Percentiles rank a stretch among this genome's conserved stretches.
These are phyloP conservation scores for Patiria pectinifera DNA, from an alignment of 53 echinoderm and acorn worm genomes.

Conservation along the genomic window DNA sequence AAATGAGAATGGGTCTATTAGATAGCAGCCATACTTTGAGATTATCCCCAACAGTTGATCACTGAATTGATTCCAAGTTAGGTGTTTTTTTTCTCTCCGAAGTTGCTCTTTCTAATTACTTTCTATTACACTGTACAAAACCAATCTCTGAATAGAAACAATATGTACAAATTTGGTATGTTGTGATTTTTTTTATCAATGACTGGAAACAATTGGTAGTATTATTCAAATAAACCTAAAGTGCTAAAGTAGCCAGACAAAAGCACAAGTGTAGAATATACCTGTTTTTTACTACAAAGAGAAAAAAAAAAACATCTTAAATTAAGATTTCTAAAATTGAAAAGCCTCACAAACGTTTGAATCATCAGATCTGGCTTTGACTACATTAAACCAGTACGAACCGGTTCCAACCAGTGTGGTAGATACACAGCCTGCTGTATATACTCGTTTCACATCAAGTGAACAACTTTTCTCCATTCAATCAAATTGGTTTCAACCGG, in stretches of 20 bases:
- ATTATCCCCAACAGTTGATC: background rate
- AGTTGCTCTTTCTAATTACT: background rate
- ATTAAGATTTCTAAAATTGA: background rate
- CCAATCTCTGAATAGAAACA: conserved; percentile 43
- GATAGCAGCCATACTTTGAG: background rate
- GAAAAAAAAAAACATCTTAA: background rate
- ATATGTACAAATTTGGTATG: conserved; percentile 59
- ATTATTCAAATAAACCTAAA: background rate
- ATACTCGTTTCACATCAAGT: background rate
- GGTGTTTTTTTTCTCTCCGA: background rate
- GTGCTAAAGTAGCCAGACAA: conserved; percentile 28
- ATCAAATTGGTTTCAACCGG: background rate
- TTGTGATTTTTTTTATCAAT: background rate
- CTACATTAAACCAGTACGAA: conserved; percentile 4
- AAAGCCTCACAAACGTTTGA: background rate
- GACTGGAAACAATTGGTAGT: background rate
- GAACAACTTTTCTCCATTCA: background rate
- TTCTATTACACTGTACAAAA: conserved; percentile 52
- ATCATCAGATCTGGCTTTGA: background rate
- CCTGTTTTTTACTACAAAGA: background rate
- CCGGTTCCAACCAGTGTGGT: background rate
- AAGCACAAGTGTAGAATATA: background rate
- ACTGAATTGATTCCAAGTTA: background rate
- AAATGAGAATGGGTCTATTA: background rate
- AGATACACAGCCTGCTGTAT: conserved; percentile 50